Evolutionary conservation across 2,797 vertebrate species (phyloP).

Genomic region (Orientallactaga sibirica): DNA sequence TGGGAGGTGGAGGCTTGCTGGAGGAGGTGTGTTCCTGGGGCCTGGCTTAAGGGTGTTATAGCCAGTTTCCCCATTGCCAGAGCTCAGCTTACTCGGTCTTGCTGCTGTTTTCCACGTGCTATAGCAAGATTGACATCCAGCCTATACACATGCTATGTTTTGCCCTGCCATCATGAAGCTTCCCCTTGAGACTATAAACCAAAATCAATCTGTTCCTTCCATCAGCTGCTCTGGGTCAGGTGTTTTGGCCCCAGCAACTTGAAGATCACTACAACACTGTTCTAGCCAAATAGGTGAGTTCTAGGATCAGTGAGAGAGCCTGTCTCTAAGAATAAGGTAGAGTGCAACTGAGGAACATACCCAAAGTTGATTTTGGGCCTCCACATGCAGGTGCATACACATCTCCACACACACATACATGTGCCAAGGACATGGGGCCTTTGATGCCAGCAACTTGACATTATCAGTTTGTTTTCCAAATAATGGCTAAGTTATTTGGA

Average conservation of each 20-base stretch:
- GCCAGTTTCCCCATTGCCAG: too few relatives aligned
- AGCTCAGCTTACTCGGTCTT: too few relatives aligned
- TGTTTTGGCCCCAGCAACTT: too few relatives aligned
- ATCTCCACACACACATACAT: too few relatives aligned
- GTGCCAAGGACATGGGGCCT: not conserved
- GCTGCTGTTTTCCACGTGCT: too few relatives aligned
- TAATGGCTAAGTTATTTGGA: conserved; percentile 17
- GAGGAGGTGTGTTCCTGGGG: not conserved
- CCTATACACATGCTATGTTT: too few relatives aligned
- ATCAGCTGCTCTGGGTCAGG: too few relatives aligned
- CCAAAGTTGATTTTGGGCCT: not conserved
- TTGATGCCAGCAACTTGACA: not conserved
- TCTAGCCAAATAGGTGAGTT: not conserved
- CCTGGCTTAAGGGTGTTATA: not conserved
- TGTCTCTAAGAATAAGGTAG: not conserved
- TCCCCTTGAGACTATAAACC: too few relatives aligned
- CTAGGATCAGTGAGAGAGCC: not conserved
- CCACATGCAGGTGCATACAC: not conserved
- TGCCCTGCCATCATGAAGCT: too few relatives aligned
- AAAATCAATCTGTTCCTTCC: too few relatives aligned
- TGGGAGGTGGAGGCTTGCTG: too few relatives aligned
- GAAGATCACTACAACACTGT: not conserved
- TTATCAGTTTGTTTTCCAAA: conserved; percentile 7
- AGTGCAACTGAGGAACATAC: not conserved
- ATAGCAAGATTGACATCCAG: too few relatives aligned